Evolutionary conservation across 2,113 vertebrate species (phyloP), one percentile per base, ranked within the genome.

Genomic region (Epinephelus cyanopodus): DNA sequence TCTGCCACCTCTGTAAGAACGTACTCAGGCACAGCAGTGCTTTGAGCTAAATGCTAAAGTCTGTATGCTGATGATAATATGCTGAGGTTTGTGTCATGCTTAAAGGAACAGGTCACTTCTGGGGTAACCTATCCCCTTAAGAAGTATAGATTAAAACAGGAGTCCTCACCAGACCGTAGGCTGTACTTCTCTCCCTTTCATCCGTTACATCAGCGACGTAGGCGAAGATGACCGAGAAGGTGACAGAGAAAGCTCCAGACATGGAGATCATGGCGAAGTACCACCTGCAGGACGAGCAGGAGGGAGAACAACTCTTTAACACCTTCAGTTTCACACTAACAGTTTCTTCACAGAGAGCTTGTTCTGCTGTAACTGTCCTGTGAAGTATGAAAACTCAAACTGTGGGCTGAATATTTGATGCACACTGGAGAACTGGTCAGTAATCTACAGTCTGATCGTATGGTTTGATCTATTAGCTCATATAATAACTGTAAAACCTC

Each of bases 191-290:
- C 91, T 98, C 96, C 0, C 95, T 95, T 57, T 97, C 98, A 57
- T 97, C 94, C 2, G 97, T 99, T 79, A 99, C 94, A 72, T 99
- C 98, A 64, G 98, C 97, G 61, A 99, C 97, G 25, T 99, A 99
- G 6, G 98, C 97, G 89, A 99, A 98, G 95, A 99, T 98, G 83
- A 99, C 97, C 12, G 98, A 99, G 92, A 99, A 99, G 0, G 98
- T 99, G 93, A 99, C 98, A 0, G 98, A 97, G 93, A 99, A 99
- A 2, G 97, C 93, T 88, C 98, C 98, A 64, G 97, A 99, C 73
- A 99, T 95, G 9, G 97, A 97, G 93, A 99, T 99, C 97, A 98
- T 96, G 18, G 96, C 96, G 57, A 99, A 99, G 92, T 99, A 98
- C 97, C 98, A 99, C 98, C 98, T 98, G 91, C 25, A 79, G 21